Percentiles rank a stretch among this genome's conserved stretches.
phyloP scores from a whole-genome alignment of 1,140 invertebrate genomes.

The Drosophila leontia region DNA sequence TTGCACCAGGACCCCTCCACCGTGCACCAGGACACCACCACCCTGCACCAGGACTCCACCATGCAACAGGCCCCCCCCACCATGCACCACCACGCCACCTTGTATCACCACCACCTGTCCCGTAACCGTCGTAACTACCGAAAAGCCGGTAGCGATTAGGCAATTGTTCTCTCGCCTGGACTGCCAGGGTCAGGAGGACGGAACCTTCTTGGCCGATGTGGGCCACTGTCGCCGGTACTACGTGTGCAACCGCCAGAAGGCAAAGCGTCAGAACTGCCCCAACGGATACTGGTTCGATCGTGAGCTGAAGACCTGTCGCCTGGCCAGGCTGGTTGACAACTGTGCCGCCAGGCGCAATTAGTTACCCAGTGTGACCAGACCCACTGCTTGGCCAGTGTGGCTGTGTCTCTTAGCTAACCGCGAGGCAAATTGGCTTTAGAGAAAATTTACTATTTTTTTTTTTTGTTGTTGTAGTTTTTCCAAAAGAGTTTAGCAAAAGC shows the following conservation, averaged over 20 bases:
- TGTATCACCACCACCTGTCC: not conserved
- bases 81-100: not conserved
- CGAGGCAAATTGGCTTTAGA: conserved; percentile 17
- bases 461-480: not conserved
- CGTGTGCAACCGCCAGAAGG: conserved; percentile 41
- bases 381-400: not conserved
- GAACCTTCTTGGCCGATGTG: conserved; percentile 33
- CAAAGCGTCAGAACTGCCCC: conserved; percentile 40
- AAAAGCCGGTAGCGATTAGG: fast-evolving
- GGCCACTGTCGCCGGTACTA: conserved; percentile 59
- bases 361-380: not conserved
- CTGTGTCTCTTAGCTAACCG: not conserved
- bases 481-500: conserved; percentile 12
- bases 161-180: conserved; percentile 19
- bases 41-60: not conserved
- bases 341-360: conserved; percentile 48
- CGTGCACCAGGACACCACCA: conserved; percentile 3
- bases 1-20: not conserved
- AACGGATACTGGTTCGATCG: conserved; percentile 58
- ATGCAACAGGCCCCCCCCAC: not conserved
- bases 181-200: conserved; percentile 40
- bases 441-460: conserved; percentile 23
- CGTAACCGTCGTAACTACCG: not conserved
- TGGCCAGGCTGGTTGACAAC: conserved; percentile 38
- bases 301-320: conserved; percentile 25